A percentile compares a stretch with the other conserved stretches of the same genome.
phyloP scores from a whole-genome alignment of 2,888 invertebrate genomes.

The Oscheius onirici region DNA sequence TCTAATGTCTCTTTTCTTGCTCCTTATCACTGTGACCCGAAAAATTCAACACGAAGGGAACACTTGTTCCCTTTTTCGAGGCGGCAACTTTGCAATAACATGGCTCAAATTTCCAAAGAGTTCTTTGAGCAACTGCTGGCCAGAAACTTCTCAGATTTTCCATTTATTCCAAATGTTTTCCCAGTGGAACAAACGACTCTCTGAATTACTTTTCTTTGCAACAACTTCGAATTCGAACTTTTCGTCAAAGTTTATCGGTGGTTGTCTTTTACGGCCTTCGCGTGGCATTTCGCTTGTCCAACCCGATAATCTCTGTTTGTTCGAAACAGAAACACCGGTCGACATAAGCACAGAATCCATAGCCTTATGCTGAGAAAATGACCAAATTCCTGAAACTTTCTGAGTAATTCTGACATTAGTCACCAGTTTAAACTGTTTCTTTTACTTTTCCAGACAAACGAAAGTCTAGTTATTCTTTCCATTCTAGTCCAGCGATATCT shows the following conservation, averaged over 20 bases:
- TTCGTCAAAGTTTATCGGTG: not conserved
- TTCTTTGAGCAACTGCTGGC: conserved; percentile 8
- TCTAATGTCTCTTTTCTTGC: not conserved
- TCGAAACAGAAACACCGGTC: too few relatives aligned
- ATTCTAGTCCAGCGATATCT: too few relatives aligned
- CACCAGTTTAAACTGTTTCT: too few relatives aligned
- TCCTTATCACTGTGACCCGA: not conserved
- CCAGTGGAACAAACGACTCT: not conserved
- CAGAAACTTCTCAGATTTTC: not conserved
- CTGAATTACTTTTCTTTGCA: not conserved
- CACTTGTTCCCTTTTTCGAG: conserved; percentile 6
- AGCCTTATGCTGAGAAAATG: too few relatives aligned
- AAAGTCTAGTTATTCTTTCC: too few relatives aligned
- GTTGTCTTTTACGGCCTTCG: conserved; percentile 1
- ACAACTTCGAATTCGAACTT: not conserved
- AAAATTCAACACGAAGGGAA: conserved; percentile 10
- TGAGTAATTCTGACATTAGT: too few relatives aligned
- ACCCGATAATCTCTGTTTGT: conserved; percentile 15
- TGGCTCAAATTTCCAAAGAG: not conserved
- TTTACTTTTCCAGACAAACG: too few relatives aligned
- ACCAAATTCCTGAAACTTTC: too few relatives aligned
- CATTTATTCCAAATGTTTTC: not conserved
- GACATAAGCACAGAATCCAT: too few relatives aligned
- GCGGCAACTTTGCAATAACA: not conserved
- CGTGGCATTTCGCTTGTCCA: conserved; percentile 9